These are phyloP conservation scores for Seira ritae DNA, from an alignment of 2,888 invertebrate species.

Conservation along the genomic window DNA sequence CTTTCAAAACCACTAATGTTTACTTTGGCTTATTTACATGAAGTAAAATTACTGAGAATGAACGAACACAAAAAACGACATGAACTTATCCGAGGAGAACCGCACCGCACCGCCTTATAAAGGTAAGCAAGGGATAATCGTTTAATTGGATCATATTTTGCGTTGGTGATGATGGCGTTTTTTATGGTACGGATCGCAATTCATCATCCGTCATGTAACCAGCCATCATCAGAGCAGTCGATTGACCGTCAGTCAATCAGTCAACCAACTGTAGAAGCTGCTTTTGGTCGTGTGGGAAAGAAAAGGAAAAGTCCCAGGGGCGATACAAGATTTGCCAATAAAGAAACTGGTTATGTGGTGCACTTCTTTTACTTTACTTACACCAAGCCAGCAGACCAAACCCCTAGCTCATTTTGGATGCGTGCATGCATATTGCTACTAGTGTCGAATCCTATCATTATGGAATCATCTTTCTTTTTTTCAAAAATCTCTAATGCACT, in stretches of 20 bases:
- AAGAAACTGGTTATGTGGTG: constrained; percentile 38
- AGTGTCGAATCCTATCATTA: constrained; percentile 12
- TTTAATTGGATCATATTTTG: constrained; percentile 11
- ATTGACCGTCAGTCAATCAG: constrained; percentile 21
- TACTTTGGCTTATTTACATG: too few relatives aligned
- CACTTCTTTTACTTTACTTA: background rate
- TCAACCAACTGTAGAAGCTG: background rate
- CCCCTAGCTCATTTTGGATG: constrained; percentile 28
- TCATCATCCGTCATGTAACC: constrained; percentile 31
- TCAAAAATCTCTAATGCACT: constrained; percentile 11
- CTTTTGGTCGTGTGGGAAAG: constrained; percentile 39
- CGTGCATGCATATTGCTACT: constrained; percentile 39
- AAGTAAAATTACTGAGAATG: too few relatives aligned
- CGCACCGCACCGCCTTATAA: background rate
- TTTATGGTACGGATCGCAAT: constrained; percentile 45
- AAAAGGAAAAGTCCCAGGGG: constrained; percentile 59
- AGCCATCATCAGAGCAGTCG: constrained; percentile 26
- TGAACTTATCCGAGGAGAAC: too few relatives aligned
- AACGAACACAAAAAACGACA: too few relatives aligned
- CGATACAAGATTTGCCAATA: constrained; percentile 44
- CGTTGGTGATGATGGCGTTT: constrained; percentile 10
- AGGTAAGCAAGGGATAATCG: background rate
- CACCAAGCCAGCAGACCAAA: constrained; percentile 13
- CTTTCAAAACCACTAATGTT: too few relatives aligned
- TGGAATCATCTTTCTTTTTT: constrained; percentile 32